phyloP scores from a whole-genome alignment of 2,113 vertebrate genomes.

The Apteryx mantelli region DNA sequence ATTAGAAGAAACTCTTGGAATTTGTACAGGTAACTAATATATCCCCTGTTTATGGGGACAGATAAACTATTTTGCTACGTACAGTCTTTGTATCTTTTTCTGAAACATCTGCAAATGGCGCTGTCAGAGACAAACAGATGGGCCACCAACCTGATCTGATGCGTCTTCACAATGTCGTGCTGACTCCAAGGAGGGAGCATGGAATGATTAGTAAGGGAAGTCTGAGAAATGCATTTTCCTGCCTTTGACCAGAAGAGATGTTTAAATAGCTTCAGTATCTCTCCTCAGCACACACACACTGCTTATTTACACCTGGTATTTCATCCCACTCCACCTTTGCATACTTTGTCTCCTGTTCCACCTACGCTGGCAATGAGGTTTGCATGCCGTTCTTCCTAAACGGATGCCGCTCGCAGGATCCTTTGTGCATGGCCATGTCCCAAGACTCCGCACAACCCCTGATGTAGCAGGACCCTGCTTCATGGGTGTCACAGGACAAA shows the following conservation, averaged over 20 bases:
- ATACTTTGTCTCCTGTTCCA: neutral
- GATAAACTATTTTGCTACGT: neutral
- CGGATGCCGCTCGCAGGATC: neutral
- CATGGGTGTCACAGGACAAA: neutral
- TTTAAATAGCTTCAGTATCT: neutral
- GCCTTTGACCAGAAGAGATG: neutral
- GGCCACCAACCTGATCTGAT: neutral
- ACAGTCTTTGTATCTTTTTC: neutral
- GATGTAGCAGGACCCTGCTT: neutral
- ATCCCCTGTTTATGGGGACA: accelerated
- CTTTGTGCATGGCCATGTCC: accelerated
- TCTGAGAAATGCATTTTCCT: accelerated
- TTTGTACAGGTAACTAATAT: neutral
- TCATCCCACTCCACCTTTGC: neutral
- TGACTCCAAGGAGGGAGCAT: neutral
- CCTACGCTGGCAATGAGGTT: accelerated
- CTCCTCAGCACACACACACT: accelerated
- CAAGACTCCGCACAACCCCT: neutral
- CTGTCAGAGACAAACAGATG: neutral
- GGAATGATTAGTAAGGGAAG: neutral
- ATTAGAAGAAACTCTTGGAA: neutral
- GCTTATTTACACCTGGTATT: too few relatives aligned
- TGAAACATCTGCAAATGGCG: neutral
- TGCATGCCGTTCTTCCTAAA: neutral
- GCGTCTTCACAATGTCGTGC: neutral